These are phyloP conservation scores for Mormyrus proboscirostris DNA, from an alignment of 2,797 vertebrate species.

Conservation along the genomic window DNA sequence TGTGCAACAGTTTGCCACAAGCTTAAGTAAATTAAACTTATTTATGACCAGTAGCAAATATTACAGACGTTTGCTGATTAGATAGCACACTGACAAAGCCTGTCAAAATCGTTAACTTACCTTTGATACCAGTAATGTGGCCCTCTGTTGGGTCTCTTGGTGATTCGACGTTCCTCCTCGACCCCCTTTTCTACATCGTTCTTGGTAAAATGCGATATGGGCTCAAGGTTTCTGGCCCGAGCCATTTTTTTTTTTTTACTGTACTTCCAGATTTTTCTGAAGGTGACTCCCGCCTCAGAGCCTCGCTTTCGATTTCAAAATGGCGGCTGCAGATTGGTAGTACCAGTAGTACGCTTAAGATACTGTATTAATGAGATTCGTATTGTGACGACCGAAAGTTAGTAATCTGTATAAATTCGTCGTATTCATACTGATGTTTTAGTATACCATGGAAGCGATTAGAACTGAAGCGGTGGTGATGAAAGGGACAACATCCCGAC, in stretches of 20 bases:
- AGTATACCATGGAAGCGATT: background rate
- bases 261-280: background rate
- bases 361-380: background rate
- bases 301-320: background rate
- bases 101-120: background rate
- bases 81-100: background rate
- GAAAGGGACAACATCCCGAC: background rate
- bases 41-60: background rate
- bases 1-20: background rate
- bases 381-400: background rate
- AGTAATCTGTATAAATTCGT: background rate
- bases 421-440: background rate
- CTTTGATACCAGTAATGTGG: background rate
- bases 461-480: background rate
- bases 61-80: background rate
- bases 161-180: background rate
- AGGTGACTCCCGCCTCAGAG: background rate
- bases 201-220: background rate
- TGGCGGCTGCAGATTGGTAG: background rate
- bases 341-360: background rate
- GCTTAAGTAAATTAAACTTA: background rate
- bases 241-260: background rate
- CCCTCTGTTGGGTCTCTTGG: background rate
- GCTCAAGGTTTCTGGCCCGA: background rate
- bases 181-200: background rate